Base-by-base conservation (phyloP, 2,797 vertebrate species). In the Pseudochirops corinnae region DNA sequence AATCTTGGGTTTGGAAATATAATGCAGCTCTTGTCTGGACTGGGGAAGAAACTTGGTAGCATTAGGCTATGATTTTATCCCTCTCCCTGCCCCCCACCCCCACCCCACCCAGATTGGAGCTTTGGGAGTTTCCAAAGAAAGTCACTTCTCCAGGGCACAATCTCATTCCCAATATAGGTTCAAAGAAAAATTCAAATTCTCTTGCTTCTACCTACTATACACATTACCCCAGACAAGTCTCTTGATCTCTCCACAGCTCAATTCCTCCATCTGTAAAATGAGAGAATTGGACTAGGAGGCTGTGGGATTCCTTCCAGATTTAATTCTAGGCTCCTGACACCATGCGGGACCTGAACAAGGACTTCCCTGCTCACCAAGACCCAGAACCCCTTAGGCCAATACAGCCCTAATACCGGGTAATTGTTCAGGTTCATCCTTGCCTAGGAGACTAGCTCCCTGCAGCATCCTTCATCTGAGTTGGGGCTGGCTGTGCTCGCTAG, bases 401-500 rank as follows among this genome's bases (percentile, higher is more conserved):
- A 29, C 0, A 94, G 92, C 13, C 1, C 0, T n/a, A 0, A 46
- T 10, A 13, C 55, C 55, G 6, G 1, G 16, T 39, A n/a, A 46
- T 13, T 90, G 55, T 31, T 93, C 53, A 0, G 82, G 39, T 39
- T 6, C 5, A 0, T 28, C 55, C 57, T 90, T 94, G 53, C 50
- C 82, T 57, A 31, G 82, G 93, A 53, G 94, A 91, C 95, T 67
- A 87, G 50, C 92, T 95, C 0, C 0, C 92, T 91, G 53, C 57
- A 3, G 50, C 97, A 95, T 90, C 87, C 56, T 55, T 26, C 95
- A 93, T 96, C 97, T 14, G 29, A 93, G 74, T 39, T 28, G 74
- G 39, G 74, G 74, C 39, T 0, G 1, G 39, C 98, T 98, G 97
- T 95, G 39, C 39, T 87, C 39, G 4, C 74, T 87, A 50, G 74